Evolutionary conservation across 2,888 invertebrate species (phyloP), one percentile per base, ranked within the genome.

Genomic region (Dasysyrphus albostriatus): DNA sequence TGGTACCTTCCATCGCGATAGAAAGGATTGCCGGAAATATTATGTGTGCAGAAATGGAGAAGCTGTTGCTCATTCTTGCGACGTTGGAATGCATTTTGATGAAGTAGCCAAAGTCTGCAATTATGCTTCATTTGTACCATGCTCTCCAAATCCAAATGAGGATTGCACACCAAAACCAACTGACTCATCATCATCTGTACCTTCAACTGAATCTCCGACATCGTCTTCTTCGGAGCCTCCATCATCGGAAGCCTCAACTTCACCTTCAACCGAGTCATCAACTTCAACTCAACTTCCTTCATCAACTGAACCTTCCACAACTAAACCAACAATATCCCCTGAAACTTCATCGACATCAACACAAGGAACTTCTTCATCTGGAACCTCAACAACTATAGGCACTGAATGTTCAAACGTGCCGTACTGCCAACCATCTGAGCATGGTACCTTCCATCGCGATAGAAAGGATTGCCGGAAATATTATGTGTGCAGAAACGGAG

Each of bases 401-500:
- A n/a, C 39, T 9, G 37, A 19, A 3, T 61, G 39, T 24, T 5
- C 39, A 14, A n/a, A 4, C 12, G 10, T 8, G 9, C 44, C 44
- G 0, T n/a, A 32, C 29, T 63, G 63, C n/a, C 44, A 63, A n/a
- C 9, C 29, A n/a, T 14, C 19, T 0, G 63, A 44, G 2, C 19
- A 39, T 14, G 39, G 39, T 7, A 61, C 59, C 1, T 12, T 49
- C 24, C 67, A 67, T 37, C 73, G 73, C 8, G 73, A 80, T 29
- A 34, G 8, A 12, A 51, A 29, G 8, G 49, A 67, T n/a, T 75
- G 69, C 16, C 24, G 16, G 6, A 65, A 75, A 16, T 75, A 58
- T 24, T 59, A 80, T 7, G 24, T 75, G 5, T 75, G 74, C 32
- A n/a, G 19, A n/a, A 63, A 58, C 44, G 73, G 73, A n/a, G 34